Evolutionary conservation across 2,113 vertebrate genomes (phyloP), one percentile per base, ranked within the genome.

Genomic region (Heterotis niloticus): DNA sequence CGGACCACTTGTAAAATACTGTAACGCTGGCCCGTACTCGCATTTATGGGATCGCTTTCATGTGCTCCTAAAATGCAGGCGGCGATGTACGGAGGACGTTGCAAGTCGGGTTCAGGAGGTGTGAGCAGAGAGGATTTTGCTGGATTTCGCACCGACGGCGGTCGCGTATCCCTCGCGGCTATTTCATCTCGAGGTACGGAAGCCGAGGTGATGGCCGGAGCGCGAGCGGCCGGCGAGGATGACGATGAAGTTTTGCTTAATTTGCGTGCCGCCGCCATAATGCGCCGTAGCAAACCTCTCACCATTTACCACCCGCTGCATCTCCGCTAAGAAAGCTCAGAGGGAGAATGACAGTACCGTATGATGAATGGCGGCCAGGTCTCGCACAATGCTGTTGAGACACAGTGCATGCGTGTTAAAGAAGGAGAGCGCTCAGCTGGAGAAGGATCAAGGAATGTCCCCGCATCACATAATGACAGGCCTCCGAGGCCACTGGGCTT

Each of bases 381-480:
- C 29, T 13, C 26, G 29, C 24, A 18, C 67, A 69, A 14, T 5
- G 29, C 16, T 28, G 24, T 68, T 26, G 1, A 68, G 24, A 57
- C 56, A 75, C 59, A 62, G 62, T 29, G 56, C 34, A 57, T 74
- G 57, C 34, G 59, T 44, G 57, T 20, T n/a, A n/a, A 75, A 28
- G 59, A 84, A 84, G 80, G 79, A 81, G 66, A 79, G 65, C 77
- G 79, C 70, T 80, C 78, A 77, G 59, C 72, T 86, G 78, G 77
- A 86, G 78, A 75, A 80, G 83, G 80, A 86, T 79, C 65, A 85
- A 85, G 82, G 54, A 69, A 82, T 79, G 80, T 77, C 81, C 65
- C 82, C 82, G 81, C 81, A 84, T 84, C 83, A 84, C 76, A 84
- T 81, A 83, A 84, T 84, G 74, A 82, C 83, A 82, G 69, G 65